These are phyloP conservation scores for Chaitophorus viminalis DNA, from an alignment of 2,888 invertebrate species.

Conservation along the genomic window DNA sequence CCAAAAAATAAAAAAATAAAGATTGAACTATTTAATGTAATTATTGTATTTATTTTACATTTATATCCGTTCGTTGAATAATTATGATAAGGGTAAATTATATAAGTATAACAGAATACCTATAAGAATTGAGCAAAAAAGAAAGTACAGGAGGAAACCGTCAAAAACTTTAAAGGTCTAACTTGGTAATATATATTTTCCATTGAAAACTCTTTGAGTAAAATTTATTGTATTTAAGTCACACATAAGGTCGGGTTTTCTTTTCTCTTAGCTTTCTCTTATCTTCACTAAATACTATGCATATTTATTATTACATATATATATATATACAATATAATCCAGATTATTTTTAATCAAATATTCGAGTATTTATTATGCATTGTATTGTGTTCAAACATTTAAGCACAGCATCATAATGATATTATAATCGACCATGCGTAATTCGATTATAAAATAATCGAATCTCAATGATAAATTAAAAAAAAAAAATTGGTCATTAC, in stretches of 20 bases:
- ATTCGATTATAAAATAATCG: no score
- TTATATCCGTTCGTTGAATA: not conserved
- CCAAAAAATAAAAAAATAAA: not conserved
- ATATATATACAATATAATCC: not conserved
- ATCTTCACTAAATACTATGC: not conserved
- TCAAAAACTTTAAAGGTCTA: not conserved
- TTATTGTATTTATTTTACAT: constrained; percentile 2
- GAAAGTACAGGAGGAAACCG: not conserved
- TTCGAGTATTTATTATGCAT: not conserved
- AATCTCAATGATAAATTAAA: not conserved
- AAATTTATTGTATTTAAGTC: not conserved
- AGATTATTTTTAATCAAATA: not conserved
- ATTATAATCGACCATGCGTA: not conserved
- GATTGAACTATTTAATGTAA: not conserved
- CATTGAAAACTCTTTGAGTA: not conserved
- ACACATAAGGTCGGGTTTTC: not conserved
- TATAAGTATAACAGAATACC: not conserved
- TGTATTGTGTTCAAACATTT: not conserved
- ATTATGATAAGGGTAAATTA: not conserved
- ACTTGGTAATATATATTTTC: not conserved
- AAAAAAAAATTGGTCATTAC: no score
- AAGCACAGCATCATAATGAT: not conserved
- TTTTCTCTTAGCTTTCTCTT: not conserved
- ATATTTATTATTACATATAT: not conserved
- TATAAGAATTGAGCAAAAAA: not conserved